Percentiles rank a stretch among this genome's conserved stretches.
These are phyloP conservation scores for Aphaenogaster rudis DNA, from an alignment of 1,140 invertebrate species.

Conservation along the genomic window DNA sequence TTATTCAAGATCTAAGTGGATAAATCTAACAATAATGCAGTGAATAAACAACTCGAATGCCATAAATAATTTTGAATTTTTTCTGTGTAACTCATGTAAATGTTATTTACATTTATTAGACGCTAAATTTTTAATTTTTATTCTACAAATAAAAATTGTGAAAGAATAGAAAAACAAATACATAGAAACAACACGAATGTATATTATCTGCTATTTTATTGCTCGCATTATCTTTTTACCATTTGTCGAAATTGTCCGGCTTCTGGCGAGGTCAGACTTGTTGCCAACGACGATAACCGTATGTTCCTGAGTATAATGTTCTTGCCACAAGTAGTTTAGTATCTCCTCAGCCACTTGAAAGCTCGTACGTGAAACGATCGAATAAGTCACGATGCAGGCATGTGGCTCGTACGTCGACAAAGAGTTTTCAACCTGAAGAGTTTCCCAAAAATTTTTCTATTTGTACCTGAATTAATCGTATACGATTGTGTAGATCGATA, in stretches of 20 bases:
- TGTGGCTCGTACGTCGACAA: slow-evolving; percentile 95
- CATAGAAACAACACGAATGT: background rate
- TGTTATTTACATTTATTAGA: background rate
- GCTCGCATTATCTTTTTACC: slow-evolving; percentile 89
- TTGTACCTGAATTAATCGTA: background rate
- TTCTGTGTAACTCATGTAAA: too few species aligned
- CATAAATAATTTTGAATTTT: background rate
- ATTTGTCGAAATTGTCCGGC: slow-evolving; percentile 92
- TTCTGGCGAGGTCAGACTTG: slow-evolving; percentile 96
- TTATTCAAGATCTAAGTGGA: background rate
- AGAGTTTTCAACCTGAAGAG: slow-evolving; percentile 92
- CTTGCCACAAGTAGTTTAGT: slow-evolving; percentile 93
- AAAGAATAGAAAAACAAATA: background rate
- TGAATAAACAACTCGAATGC: background rate
- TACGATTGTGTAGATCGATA: background rate
- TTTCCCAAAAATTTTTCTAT: slow-evolving; percentile 7
- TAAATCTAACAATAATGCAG: background rate
- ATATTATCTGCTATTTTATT: background rate
- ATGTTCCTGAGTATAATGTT: slow-evolving; percentile 92
- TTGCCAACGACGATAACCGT: slow-evolving; percentile 97
- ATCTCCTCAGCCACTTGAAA: slow-evolving; percentile 93
- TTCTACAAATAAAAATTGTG: background rate
- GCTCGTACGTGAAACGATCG: slow-evolving; percentile 92
- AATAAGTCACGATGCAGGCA: slow-evolving; percentile 96
- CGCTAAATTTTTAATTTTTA: background rate